These are phyloP conservation scores for Volucella zonaria DNA, from an alignment of 2,888 invertebrate genomes.

Conservation along the genomic window DNA sequence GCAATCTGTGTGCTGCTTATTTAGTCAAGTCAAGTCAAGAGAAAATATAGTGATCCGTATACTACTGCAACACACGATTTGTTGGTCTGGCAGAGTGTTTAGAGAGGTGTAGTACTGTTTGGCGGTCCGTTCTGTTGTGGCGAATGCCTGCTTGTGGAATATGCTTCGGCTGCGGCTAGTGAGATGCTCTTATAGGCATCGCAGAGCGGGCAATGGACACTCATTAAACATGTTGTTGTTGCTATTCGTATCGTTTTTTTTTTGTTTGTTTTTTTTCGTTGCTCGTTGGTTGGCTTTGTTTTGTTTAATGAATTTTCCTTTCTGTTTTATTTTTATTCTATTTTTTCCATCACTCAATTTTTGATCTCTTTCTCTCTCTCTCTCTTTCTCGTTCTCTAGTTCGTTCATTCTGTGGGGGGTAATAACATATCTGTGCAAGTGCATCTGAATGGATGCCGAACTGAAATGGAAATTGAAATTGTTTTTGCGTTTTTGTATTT, in stretches of 20 bases:
- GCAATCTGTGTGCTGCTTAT: slow-evolving; percentile 63
- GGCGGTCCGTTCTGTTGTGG: slow-evolving; percentile 61
- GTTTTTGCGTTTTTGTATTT: background rate
- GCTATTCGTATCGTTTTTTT: background rate
- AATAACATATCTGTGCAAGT: slow-evolving; percentile 17
- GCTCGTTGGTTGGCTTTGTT: slow-evolving; percentile 50
- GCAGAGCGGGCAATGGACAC: slow-evolving; percentile 48
- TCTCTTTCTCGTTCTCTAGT: background rate
- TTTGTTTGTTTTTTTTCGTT: slow-evolving; percentile 18
- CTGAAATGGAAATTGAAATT: slow-evolving; percentile 66
- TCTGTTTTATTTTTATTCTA: slow-evolving; percentile 65
- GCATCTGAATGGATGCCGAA: slow-evolving; percentile 66
- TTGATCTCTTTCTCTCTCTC: slow-evolving; percentile 7
- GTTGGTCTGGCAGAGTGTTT: slow-evolving; percentile 59
- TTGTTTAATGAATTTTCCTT: slow-evolving; percentile 70
- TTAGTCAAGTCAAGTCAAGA: slow-evolving; percentile 26
- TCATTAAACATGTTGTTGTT: slow-evolving; percentile 13
- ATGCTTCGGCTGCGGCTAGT: slow-evolving; percentile 58
- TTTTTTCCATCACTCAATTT: slow-evolving; percentile 40
- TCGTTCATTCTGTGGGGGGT: background rate
- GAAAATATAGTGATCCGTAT: slow-evolving; percentile 22
- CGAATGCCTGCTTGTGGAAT: slow-evolving; percentile 64
- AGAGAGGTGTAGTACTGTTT: slow-evolving; percentile 60
- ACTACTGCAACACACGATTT: slow-evolving; percentile 45
- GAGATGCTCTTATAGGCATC: slow-evolving; percentile 72